phyloP scores from a whole-genome alignment of 2,113 vertebrate species.

The Donacobius atricapilla region DNA sequence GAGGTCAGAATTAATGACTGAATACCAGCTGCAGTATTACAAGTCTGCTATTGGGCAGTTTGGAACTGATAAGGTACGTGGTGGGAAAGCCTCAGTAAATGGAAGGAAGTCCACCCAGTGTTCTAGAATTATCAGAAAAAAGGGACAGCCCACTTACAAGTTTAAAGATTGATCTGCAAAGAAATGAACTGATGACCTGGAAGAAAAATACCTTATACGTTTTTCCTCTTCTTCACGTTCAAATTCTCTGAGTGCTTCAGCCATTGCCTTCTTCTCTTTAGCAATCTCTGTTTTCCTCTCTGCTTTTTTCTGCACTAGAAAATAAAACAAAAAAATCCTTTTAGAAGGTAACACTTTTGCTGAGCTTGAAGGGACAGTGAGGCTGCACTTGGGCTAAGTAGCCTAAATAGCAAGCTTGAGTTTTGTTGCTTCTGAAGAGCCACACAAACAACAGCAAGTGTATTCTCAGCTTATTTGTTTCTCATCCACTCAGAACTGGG shows the following conservation, averaged over 20 bases:
- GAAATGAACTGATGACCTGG: rapidly evolving
- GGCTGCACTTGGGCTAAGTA: not conserved
- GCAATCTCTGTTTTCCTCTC: conserved; percentile 70
- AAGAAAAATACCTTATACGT: conserved; percentile 56
- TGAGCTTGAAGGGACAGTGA: not conserved
- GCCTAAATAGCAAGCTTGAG: not conserved
- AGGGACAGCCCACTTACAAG: not conserved
- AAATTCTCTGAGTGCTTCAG: conserved; percentile 58
- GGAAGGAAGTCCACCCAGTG: not conserved
- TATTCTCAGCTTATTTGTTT: not conserved
- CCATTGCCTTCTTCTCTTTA: conserved; percentile 72
- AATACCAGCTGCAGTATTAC: not conserved
- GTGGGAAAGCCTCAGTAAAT: not conserved
- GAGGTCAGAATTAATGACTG: not conserved
- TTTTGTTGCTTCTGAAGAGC: not conserved
- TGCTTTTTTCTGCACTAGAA: conserved; percentile 74
- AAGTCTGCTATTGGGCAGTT: not conserved
- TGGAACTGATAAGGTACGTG: not conserved
- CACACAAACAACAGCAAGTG: not conserved
- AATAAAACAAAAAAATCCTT: not conserved
- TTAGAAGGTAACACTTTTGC: not conserved
- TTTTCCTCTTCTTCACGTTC: conserved; percentile 72
- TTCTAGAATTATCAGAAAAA: not conserved
- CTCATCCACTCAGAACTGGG: not conserved
- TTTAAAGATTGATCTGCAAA: not conserved